Base-by-base conservation (phyloP, 2,888 invertebrate species). In the Heliconius hortense region DNA sequence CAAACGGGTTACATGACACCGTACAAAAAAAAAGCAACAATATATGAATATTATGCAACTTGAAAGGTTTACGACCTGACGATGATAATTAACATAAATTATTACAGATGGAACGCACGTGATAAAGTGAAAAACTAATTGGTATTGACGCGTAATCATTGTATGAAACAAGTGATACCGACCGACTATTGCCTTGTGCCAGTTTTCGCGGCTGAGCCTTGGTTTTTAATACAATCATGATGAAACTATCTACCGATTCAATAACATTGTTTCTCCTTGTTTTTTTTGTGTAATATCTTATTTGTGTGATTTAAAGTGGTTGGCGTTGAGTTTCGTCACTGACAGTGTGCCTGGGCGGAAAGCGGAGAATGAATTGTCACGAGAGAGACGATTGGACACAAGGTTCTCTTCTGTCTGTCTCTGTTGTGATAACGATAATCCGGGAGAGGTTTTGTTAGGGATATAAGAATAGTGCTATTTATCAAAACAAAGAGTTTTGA, bases 161-260 rank as follows among this genome's bases (percentile, higher is more conserved):
- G 63, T 31, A 35, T 71, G 64, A 39, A 75, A 56, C 71, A 72
- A 74, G 70, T 68, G 43, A 66, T 62, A 64, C 68, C 71, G 60
- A 73, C 73, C 64, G 56, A 69, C 72, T 68, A 75, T 76, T 70
- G 77, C 79, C 79, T 79, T 77, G 79, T 77, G 75, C 79, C 72
- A 73, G 62, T 78, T 79, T 71, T 76, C 70, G 70, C 63, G 63
- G 59, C 28, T 35, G 64, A 74, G 69, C 79, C 78, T 79, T 79
- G 78, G 77, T 77, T 77, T 74, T 73, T 72, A 78, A 74, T 60
- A 74, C 48, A 77, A 74, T 71, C 39, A 59, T 76, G 71, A 78
- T 70, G 75, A 77, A 77, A 77, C 71, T 70, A 64, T 63, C 63
- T 56, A 70, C 24, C 62, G 35, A 71, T 70, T 56, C 15, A 75